These are phyloP conservation scores for Tineola bisselliella DNA, from an alignment of 2,888 invertebrate genomes.

Conservation along the genomic window DNA sequence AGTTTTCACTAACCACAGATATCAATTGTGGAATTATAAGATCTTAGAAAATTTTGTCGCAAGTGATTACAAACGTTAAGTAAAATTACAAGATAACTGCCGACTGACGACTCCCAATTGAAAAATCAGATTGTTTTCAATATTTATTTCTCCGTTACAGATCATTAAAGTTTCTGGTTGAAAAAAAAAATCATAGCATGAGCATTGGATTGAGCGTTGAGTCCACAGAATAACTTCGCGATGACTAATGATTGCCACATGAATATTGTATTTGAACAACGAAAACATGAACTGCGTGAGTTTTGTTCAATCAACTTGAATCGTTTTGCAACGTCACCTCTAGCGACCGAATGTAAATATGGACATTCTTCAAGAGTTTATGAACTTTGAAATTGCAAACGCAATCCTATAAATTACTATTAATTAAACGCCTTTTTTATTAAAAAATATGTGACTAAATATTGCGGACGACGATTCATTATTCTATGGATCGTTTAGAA, in stretches of 20 bases:
- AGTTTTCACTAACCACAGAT: too few species aligned
- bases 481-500: too few species aligned
- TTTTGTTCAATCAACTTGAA: slow-evolving; percentile 5
- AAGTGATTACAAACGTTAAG: too few species aligned
- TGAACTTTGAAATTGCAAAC: neutral
- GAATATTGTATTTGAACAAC: slow-evolving; percentile 1
- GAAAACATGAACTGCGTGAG: neutral
- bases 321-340: slow-evolving; percentile 1
- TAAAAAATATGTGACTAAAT: too few species aligned
- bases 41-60: too few species aligned
- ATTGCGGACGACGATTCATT: too few species aligned
- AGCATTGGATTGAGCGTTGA: neutral
- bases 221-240: neutral
- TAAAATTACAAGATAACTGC: neutral
- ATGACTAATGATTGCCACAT: slow-evolving; percentile 8
- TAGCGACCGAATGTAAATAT: neutral
- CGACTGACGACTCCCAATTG: neutral
- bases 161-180: neutral
- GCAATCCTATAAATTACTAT: neutral
- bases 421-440: too few species aligned
- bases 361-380: neutral
- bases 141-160: neutral
- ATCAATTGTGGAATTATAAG: too few species aligned
- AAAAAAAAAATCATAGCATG: neutral
- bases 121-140: neutral